Conservation (phyloP, 2,888 invertebrate species). For the Leptothorax acervorum region DNA sequence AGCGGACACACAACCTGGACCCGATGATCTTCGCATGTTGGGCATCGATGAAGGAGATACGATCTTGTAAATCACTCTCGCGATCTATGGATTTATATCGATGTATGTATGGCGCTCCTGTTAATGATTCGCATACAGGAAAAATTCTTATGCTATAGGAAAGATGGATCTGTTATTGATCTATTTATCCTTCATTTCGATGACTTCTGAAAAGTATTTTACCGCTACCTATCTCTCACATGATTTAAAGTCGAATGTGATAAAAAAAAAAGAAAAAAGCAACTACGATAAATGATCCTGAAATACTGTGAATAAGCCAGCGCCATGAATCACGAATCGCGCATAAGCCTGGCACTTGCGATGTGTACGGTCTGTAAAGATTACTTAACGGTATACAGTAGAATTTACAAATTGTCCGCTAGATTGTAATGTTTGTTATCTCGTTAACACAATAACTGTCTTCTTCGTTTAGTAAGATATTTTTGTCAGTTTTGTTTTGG, state of each 20-base stretch:
- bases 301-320: conserved; percentile 21
- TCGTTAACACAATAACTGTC: conserved; percentile 9
- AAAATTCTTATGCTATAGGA: neutral
- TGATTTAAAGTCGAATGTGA: neutral
- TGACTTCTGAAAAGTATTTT: neutral
- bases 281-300: neutral
- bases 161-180: neutral
- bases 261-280: neutral
- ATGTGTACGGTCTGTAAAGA: conserved; percentile 30
- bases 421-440: conserved; percentile 34
- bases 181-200: conserved; percentile 5
- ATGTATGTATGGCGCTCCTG: neutral
- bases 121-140: neutral
- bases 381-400: conserved; percentile 39
- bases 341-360: neutral
- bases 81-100: neutral
- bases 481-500: neutral
- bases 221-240: neutral
- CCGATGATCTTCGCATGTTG: conserved; percentile 93
- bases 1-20: conserved; percentile 85
- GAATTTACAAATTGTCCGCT: conserved; percentile 29
- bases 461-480: neutral
- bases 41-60: conserved; percentile 94
- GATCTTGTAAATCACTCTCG: conserved; percentile 78
- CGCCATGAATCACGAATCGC: neutral